Percentiles rank a stretch among this genome's conserved stretches.
phyloP scores from a whole-genome alignment of 2,113 vertebrate species.

The Chionis minor region DNA sequence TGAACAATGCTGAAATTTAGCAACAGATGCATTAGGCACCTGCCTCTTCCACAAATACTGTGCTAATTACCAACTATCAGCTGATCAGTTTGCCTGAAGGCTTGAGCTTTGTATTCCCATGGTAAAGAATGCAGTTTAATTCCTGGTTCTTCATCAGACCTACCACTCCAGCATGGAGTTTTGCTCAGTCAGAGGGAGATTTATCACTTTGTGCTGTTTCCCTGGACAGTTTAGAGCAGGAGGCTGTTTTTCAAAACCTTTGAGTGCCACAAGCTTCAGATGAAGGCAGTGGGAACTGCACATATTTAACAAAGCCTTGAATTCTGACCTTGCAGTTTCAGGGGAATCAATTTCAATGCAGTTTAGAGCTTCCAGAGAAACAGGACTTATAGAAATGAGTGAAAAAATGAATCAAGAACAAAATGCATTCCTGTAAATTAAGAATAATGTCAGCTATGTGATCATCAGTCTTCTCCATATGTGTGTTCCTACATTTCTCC shows the following conservation, averaged over 20 bases:
- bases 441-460: neutral
- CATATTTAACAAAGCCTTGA: neutral
- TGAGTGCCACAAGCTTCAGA: neutral
- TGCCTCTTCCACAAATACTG: neutral
- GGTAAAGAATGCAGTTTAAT: neutral
- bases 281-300: neutral
- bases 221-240: neutral
- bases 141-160: neutral
- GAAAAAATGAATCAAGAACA: neutral
- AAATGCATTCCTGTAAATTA: neutral
- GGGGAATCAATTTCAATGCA: neutral
- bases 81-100: neutral
- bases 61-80: neutral
- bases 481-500: neutral
- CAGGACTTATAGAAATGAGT: neutral
- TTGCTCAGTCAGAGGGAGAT: neutral
- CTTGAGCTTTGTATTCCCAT: neutral
- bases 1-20: neutral
- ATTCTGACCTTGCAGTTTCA: neutral
- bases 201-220: neutral
- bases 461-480: neutral
- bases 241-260: neutral
- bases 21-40: neutral
- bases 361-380: neutral
- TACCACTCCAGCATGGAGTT: neutral